Evolutionary conservation across 1,140 invertebrate genomes (phyloP).

Genomic region (Galleria mellonella): DNA sequence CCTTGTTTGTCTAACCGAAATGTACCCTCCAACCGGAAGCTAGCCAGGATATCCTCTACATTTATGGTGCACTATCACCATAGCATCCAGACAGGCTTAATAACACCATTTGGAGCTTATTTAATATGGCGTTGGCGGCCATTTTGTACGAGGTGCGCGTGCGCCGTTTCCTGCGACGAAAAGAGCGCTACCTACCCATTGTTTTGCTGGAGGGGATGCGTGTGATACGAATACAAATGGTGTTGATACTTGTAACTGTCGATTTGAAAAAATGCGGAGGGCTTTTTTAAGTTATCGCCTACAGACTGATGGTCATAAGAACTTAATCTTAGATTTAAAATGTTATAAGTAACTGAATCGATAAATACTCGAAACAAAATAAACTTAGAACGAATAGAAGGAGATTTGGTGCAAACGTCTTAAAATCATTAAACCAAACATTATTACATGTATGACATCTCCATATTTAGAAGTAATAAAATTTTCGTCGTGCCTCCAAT

Average conservation of each 20-base stretch:
- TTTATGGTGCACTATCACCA: conserved; percentile 61
- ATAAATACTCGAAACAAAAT: too few species aligned
- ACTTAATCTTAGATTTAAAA: too few species aligned
- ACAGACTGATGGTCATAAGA: too few species aligned
- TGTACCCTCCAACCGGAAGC: conserved; percentile 35
- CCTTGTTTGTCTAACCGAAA: conserved; percentile 17
- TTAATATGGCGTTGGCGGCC: conserved; percentile 41
- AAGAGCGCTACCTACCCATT: conserved; percentile 65
- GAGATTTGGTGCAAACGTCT: too few species aligned
- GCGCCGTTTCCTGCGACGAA: conserved; percentile 60
- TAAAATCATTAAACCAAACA: too few species aligned
- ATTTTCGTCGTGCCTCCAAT: too few species aligned
- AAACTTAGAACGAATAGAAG: too few species aligned
- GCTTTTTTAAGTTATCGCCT: neutral
- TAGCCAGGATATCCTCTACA: conserved; percentile 54
- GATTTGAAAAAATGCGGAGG: conserved; percentile 37
- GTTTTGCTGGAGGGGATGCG: conserved; percentile 56
- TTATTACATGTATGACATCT: too few species aligned
- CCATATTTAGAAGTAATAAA: too few species aligned
- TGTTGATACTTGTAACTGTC: conserved; percentile 32
- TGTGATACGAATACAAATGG: conserved; percentile 50
- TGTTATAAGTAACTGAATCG: too few species aligned
- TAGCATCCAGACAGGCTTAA: conserved; percentile 49
- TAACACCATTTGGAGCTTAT: conserved; percentile 25
- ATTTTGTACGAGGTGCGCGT: conserved; percentile 59